Conservation (phyloP, 2,888 invertebrate genomes). For the Lasioglossum pauxillum region DNA sequence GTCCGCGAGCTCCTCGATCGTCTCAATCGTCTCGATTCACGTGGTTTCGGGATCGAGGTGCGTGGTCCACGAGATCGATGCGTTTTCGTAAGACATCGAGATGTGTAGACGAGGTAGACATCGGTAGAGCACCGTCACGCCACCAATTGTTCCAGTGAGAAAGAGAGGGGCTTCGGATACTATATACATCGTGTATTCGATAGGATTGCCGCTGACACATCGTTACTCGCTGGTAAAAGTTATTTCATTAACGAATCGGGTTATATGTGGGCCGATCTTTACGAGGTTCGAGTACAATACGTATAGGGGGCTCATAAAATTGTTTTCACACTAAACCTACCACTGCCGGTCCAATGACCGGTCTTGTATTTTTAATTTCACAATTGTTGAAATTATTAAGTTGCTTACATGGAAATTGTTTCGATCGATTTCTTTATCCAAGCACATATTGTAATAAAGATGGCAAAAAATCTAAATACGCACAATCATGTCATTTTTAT, state of each 20-base stretch:
- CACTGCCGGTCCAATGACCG: too few species aligned
- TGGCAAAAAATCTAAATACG: too few species aligned
- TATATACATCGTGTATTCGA: not conserved
- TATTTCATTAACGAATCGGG: not conserved
- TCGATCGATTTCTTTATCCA: too few species aligned
- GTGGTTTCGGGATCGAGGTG: slow-evolving; percentile 56
- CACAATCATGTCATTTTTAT: too few species aligned
- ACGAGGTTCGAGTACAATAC: not conserved
- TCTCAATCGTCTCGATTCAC: slow-evolving; percentile 57
- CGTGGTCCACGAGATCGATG: slow-evolving; percentile 32
- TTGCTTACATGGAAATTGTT: too few species aligned
- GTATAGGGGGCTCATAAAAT: not conserved
- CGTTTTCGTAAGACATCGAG: slow-evolving; percentile 12
- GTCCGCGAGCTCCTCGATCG: slow-evolving; percentile 73
- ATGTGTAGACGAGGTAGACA: not conserved
- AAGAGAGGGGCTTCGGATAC: not conserved
- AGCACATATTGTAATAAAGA: too few species aligned
- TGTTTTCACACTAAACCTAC: not conserved
- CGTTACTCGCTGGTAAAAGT: not conserved
- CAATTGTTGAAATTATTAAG: too few species aligned
- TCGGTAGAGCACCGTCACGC: not conserved
- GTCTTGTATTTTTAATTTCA: too few species aligned
- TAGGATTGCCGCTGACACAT: not conserved
- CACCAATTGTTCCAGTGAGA: not conserved
- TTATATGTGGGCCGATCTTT: not conserved